Evolutionary conservation across 2,797 vertebrate genomes (phyloP).

Genomic region (Ispidina lecontei): DNA sequence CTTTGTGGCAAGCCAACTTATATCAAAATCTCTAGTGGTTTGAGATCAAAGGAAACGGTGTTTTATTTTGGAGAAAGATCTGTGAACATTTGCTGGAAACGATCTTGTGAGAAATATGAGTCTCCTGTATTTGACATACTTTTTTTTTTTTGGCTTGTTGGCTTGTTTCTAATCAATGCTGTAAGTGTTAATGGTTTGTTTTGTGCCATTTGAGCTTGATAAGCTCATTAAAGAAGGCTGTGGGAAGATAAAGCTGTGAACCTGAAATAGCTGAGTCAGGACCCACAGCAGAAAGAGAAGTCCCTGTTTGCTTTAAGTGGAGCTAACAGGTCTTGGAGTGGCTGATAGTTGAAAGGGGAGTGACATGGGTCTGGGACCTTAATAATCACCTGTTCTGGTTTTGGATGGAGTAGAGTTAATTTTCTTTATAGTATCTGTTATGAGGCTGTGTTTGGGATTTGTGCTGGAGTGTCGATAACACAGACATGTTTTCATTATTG

Average conservation of each 20-base stretch:
- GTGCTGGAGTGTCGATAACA: not conserved
- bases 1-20: not conserved
- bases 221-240: not conserved
- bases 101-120: not conserved
- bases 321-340: not conserved
- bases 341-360: not conserved
- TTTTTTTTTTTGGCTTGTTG: not conserved
- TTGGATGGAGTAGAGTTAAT: not conserved
- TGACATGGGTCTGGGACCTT: not conserved
- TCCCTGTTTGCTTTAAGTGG: not conserved
- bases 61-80: not conserved
- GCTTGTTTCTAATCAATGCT: not conserved
- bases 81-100: not conserved
- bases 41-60: not conserved
- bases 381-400: not conserved
- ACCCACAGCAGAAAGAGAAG: not conserved
- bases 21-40: not conserved
- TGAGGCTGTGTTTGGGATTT: not conserved
- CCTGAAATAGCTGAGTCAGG: not conserved
- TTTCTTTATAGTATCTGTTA: not conserved
- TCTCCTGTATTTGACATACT: not conserved
- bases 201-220: not conserved
- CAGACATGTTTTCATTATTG: not conserved
- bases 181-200: not conserved
- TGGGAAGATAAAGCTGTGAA: not conserved